Conservation (phyloP, 2,113 vertebrate genomes). For the Guaruba guarouba region DNA sequence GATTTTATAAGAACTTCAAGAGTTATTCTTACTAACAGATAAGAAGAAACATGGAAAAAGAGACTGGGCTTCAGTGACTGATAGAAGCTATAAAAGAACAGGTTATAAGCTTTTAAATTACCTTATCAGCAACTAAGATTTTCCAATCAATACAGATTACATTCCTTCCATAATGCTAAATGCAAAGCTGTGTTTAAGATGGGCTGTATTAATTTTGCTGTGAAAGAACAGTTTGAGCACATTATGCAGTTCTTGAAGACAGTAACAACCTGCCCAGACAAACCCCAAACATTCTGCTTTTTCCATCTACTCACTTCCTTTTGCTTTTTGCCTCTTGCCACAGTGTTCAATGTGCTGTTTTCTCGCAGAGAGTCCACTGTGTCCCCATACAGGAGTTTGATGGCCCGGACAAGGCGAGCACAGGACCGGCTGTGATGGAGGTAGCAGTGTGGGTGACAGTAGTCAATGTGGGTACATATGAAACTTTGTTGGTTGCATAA, state of each 20-base stretch:
- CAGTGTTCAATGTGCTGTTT: slow-evolving; percentile 67
- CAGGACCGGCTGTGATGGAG: slow-evolving; percentile 96
- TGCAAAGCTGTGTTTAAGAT: neutral
- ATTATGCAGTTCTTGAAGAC: neutral
- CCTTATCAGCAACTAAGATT: neutral
- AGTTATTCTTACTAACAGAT: neutral
- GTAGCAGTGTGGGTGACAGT: slow-evolving; percentile 97
- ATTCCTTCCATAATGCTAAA: neutral
- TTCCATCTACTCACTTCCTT: slow-evolving; percentile 84
- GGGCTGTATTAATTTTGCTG: neutral
- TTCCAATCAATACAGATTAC: neutral
- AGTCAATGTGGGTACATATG: slow-evolving; percentile 95
- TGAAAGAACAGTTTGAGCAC: neutral
- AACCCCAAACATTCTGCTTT: neutral
- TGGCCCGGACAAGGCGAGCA: slow-evolving; percentile 91
- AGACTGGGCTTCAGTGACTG: neutral
- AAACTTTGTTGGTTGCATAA: slow-evolving; percentile 99
- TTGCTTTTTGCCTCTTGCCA: slow-evolving; percentile 86
- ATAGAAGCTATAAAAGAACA: neutral
- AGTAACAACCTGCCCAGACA: neutral
- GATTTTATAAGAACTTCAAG: neutral
- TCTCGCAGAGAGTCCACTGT: slow-evolving; percentile 89
- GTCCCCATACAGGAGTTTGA: slow-evolving; percentile 95
- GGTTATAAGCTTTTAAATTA: neutral
- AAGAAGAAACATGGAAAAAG: neutral